Conservation (phyloP, 2,888 invertebrate genomes). For the Seira ritae region DNA sequence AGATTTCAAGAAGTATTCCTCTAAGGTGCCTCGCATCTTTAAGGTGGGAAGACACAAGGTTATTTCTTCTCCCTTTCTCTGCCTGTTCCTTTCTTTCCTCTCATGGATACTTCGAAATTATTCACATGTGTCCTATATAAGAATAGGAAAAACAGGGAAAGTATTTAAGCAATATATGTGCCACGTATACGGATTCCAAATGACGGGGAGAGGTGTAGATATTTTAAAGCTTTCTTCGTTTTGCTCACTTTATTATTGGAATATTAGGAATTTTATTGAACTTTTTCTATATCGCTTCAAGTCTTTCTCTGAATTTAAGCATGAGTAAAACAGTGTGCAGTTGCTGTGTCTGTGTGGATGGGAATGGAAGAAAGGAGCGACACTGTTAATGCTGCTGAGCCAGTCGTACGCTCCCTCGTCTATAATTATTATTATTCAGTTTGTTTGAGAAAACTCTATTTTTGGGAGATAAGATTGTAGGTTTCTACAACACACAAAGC, state of each 20-base stretch:
- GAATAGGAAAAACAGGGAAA: background rate
- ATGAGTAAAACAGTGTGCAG: background rate
- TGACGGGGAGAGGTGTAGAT: background rate
- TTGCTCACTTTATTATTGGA: constrained; percentile 14
- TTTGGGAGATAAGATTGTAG: constrained; percentile 10
- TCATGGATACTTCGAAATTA: too few relatives aligned
- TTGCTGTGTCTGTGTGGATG: too few relatives aligned
- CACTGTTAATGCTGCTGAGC: background rate
- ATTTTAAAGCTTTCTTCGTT: background rate
- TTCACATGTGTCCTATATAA: background rate
- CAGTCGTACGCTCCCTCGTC: background rate
- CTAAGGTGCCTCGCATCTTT: too few relatives aligned
- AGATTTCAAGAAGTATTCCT: too few relatives aligned
- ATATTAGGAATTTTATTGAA: constrained; percentile 16
- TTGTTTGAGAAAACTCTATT: constrained; percentile 4
- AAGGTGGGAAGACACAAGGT: too few relatives aligned
- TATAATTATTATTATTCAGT: background rate
- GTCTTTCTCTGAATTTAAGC: background rate
- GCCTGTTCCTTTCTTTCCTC: too few relatives aligned
- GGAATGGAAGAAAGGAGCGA: background rate
- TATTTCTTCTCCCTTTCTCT: too few relatives aligned
- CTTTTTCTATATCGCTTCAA: background rate
- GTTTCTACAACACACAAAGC: background rate
- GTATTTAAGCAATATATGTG: too few relatives aligned
- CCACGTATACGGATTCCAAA: background rate